Evolutionary conservation across 2,797 vertebrate genomes (phyloP).

Genomic region (Uromys caudimaculatus): DNA sequence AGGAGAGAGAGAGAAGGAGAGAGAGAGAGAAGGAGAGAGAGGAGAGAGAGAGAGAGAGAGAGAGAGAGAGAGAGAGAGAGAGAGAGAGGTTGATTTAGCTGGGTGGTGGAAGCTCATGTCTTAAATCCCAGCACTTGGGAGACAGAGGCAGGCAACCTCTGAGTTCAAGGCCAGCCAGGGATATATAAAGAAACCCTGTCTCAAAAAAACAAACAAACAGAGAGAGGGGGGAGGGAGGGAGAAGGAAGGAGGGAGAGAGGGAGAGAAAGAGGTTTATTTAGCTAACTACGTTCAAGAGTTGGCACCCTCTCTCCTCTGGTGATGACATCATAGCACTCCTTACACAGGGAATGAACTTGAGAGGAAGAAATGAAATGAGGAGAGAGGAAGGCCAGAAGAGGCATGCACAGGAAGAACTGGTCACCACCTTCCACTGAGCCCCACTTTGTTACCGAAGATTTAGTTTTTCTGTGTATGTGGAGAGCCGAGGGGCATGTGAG

Average conservation of each 20-base stretch:
- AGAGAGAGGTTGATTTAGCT: too few relatives aligned
- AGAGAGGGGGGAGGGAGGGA: background rate
- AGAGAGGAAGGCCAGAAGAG: background rate
- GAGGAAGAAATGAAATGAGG: background rate
- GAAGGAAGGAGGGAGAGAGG: too few relatives aligned
- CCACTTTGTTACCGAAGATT: background rate
- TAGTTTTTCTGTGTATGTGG: background rate
- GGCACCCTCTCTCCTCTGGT: background rate
- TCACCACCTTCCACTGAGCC: background rate
- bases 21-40: too few relatives aligned
- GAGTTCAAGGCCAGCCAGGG: background rate
- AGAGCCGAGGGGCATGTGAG: background rate
- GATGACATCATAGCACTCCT: background rate
- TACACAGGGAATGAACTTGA: background rate
- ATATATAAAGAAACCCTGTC: background rate
- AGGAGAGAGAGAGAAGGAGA: too few relatives aligned
- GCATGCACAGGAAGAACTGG: background rate
- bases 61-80: too few relatives aligned
- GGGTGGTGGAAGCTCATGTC: too few relatives aligned
- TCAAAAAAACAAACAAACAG: background rate
- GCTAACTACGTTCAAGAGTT: background rate
- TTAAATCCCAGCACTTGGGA: background rate
- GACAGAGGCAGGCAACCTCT: background rate
- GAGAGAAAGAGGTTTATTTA: background rate
- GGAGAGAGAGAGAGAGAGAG: too few relatives aligned